Evolutionary conservation across 2,888 invertebrate species (phyloP), one percentile per base, ranked within the genome.

Genomic region (Stegana nigrithorax): DNA sequence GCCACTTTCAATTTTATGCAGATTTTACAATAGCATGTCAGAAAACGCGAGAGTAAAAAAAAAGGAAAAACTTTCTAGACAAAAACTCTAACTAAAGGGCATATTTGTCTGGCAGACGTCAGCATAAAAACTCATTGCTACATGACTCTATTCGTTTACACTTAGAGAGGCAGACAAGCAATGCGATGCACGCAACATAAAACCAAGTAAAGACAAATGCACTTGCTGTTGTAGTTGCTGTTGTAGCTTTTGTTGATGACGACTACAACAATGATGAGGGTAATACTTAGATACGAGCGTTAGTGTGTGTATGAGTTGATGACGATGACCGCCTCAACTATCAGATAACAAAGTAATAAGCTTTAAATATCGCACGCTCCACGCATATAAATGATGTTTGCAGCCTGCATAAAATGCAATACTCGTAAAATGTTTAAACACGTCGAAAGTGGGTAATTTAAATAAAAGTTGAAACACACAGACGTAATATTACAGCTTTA

Each of bases 401-500:
- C n/a, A n/a, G n/a, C n/a, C n/a, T n/a, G n/a, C n/a, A n/a, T n/a
- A n/a, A n/a, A n/a, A n/a, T 67, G 65, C 66, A 75, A 77, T 77
- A n/a, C n/a, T n/a, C n/a, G n/a, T n/a, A n/a, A 77, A 75, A 69
- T 73, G 66, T 69, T 68, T 67, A 67, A n/a, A 68, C 67, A 68
- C 69, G 65, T 66, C 68, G 19, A 29, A 59, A 47, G 50, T 59
- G 36, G 50, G 36, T n/a, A 50, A 32, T 32, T 23, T 32, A 47
- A 29, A 69, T n/a, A n/a, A n/a, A n/a, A n/a, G n/a, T n/a, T n/a
- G n/a, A 73, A 67, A 70, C 66, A 53, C 70, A 64, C 66, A 25
- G 51, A 75, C 72, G 73, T 75, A 75, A 70, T 75, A 78, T n/a
- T n/a, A n/a, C n/a, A n/a, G n/a, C n/a, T n/a, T n/a, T n/a, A n/a